phyloP scores from a whole-genome alignment of 2,113 vertebrate species.

The Cyanocitta stelleri region DNA sequence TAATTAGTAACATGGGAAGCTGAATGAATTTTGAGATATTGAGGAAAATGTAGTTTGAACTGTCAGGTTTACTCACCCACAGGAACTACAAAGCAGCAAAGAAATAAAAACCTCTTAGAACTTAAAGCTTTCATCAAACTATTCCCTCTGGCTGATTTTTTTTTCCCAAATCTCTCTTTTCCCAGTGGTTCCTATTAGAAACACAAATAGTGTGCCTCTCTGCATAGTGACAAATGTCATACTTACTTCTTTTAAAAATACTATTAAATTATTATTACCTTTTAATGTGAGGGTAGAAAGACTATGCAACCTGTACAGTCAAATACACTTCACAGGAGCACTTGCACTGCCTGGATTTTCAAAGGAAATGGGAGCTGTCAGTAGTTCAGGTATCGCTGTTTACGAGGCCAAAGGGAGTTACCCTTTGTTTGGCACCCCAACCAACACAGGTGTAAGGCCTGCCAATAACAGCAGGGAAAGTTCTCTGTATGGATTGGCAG shows the following conservation, averaged over 20 bases:
- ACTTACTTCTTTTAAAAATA: not conserved
- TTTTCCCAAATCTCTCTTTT: not conserved
- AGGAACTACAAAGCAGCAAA: slow-evolving; percentile 53
- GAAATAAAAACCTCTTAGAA: slow-evolving; percentile 45
- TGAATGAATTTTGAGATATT: slow-evolving; percentile 42
- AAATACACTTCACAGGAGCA: not conserved
- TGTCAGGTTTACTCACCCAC: slow-evolving; percentile 51
- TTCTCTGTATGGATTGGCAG: not conserved
- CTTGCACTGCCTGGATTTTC: not conserved
- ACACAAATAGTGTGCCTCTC: slow-evolving; percentile 28
- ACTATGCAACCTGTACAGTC: not conserved
- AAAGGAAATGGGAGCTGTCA: not conserved
- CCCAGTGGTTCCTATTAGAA: slow-evolving; percentile 31
- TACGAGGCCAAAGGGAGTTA: not conserved
- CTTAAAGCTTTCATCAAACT: slow-evolving; percentile 9
- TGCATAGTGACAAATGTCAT: not conserved
- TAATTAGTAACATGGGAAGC: slow-evolving; percentile 56
- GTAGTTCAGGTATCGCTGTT: not conserved
- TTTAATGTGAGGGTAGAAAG: not conserved
- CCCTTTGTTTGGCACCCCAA: not conserved
- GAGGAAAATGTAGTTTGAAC: slow-evolving; percentile 54
- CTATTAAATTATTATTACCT: not conserved
- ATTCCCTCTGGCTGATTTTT: slow-evolving; percentile 21
- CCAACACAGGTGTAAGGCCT: not conserved
- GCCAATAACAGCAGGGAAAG: not conserved